phyloP scores from a whole-genome alignment of 2,113 vertebrate species.

The Zapus hudsonius region DNA sequence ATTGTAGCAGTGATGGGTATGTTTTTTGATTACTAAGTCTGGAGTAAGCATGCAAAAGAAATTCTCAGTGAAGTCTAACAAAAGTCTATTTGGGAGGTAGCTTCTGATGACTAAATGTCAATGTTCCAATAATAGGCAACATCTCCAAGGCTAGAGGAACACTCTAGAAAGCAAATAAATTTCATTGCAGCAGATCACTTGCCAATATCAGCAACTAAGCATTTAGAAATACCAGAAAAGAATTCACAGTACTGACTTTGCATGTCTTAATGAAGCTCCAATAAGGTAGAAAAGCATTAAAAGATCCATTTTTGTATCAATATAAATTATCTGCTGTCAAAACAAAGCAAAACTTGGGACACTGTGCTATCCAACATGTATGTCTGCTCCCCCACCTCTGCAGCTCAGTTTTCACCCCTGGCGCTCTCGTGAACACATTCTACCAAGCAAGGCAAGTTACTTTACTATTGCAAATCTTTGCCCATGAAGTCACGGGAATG shows the following conservation, averaged over 20 bases:
- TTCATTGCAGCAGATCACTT: not conserved
- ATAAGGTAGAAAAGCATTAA: too few relatives aligned
- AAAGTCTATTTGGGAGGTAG: not conserved
- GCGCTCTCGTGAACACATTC: not conserved
- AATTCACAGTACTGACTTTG: not conserved
- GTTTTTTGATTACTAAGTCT: not conserved
- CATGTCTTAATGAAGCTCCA: too few relatives aligned
- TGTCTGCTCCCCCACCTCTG: too few relatives aligned
- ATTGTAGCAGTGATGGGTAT: not conserved
- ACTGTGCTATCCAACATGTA: too few relatives aligned
- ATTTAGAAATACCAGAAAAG: constrained; percentile 10
- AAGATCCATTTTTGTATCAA: too few relatives aligned
- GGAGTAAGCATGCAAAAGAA: not conserved
- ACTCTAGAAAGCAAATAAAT: too few relatives aligned
- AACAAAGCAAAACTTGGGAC: too few relatives aligned
- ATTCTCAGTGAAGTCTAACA: not conserved
- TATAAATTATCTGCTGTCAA: too few relatives aligned
- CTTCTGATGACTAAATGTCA: not conserved
- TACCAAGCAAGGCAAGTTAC: not conserved
- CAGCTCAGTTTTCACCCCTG: not conserved
- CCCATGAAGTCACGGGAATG: not conserved
- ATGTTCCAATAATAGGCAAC: not conserved
- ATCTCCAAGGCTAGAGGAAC: not conserved
- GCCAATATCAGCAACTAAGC: not conserved
- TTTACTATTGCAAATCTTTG: not conserved